Percentiles rank a stretch among this genome's conserved stretches.
Evolutionary conservation across 2,113 vertebrate species (phyloP).

Genomic region (Mesembrinibis cayennensis): DNA sequence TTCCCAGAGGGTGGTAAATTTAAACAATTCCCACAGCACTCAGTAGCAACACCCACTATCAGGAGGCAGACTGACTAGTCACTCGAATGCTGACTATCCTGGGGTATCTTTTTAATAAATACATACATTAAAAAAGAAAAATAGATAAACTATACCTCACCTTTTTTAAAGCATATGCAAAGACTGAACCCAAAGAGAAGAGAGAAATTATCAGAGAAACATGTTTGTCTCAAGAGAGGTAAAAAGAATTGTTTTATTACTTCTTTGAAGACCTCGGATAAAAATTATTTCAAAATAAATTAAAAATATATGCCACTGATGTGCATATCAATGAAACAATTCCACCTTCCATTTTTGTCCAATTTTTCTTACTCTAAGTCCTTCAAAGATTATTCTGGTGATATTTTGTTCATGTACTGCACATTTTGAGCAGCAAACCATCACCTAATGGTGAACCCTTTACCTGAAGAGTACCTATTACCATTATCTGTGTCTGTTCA

Average conservation of each 20-base stretch:
- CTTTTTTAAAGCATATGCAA: background rate
- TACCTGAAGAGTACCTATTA: background rate
- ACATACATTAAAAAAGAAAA: background rate
- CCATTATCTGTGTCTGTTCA: background rate
- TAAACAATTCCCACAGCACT: background rate
- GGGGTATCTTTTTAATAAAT: background rate
- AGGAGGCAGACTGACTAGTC: background rate
- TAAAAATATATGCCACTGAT: background rate
- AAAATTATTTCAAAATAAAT: background rate
- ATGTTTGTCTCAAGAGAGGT: background rate
- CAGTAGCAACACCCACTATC: background rate
- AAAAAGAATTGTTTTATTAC: background rate
- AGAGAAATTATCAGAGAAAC: background rate
- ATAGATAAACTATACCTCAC: background rate
- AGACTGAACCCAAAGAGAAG: background rate
- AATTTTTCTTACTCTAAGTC: background rate
- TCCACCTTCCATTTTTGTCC: background rate
- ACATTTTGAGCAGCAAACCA: rapidly evolving
- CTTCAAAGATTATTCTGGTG: background rate
- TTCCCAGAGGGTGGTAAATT: background rate
- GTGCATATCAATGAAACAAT: background rate
- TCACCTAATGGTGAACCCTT: background rate
- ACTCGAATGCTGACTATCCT: background rate
- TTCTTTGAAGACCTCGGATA: background rate
- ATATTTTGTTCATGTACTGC: background rate